These are phyloP conservation scores for Chaenodraco wilsoni DNA, from an alignment of 2,797 vertebrate species.

Conservation along the genomic window DNA sequence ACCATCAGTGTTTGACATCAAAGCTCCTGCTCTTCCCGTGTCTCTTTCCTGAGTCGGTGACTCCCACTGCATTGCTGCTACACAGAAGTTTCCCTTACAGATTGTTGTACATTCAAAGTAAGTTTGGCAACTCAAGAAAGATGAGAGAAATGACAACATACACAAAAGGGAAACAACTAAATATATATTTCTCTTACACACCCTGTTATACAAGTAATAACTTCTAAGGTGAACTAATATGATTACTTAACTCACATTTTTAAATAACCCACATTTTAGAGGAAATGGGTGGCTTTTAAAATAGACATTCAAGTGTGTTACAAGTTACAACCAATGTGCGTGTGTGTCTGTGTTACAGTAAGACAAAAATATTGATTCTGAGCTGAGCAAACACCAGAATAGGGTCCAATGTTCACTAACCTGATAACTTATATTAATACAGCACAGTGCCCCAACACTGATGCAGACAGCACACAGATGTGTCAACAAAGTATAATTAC, in stretches of 20 bases:
- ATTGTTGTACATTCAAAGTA: neutral
- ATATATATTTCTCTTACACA: neutral
- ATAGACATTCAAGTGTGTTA: neutral
- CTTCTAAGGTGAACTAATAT: neutral
- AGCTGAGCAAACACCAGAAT: constrained; percentile 26
- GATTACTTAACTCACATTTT: neutral
- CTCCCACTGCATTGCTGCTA: too few species aligned
- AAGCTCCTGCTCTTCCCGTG: too few species aligned
- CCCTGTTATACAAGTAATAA: neutral
- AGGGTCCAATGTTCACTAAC: constrained; percentile 19
- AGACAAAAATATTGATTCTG: constrained; percentile 4
- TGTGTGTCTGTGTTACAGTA: neutral
- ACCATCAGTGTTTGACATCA: too few species aligned
- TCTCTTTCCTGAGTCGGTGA: too few species aligned
- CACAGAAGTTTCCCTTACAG: too few species aligned
- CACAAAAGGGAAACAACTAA: neutral
- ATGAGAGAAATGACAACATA: neutral
- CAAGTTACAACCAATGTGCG: neutral
- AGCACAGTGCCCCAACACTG: neutral
- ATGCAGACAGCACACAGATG: constrained; percentile 10
- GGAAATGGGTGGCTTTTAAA: neutral
- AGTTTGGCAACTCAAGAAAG: neutral
- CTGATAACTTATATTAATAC: constrained; percentile 37
- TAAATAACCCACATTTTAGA: neutral
- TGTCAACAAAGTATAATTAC: constrained; percentile 10